phyloP scores from a whole-genome alignment of 2,113 vertebrate species.

The Oophaga pumilio region DNA sequence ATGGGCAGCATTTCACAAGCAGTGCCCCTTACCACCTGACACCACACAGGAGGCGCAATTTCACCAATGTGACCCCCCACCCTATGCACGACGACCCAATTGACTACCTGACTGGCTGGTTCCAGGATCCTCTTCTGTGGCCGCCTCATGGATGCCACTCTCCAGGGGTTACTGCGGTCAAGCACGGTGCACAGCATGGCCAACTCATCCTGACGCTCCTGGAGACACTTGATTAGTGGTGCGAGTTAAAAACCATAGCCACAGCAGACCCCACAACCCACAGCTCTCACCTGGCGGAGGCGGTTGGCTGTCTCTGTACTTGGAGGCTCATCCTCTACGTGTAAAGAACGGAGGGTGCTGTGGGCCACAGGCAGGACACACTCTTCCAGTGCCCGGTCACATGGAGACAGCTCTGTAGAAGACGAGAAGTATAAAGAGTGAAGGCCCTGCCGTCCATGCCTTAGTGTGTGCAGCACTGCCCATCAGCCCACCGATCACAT shows the following conservation, averaged over 20 bases:
- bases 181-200: constrained; percentile 48
- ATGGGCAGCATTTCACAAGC: background rate
- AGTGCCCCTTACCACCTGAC: background rate
- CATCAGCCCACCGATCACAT: too few species aligned
- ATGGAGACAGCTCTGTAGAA: background rate
- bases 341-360: background rate
- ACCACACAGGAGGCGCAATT: background rate
- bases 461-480: background rate
- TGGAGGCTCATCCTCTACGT: background rate
- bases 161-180: constrained; percentile 51
- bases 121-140: background rate
- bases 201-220: constrained; percentile 56
- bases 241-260: too few species aligned
- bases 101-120: background rate
- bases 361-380: background rate
- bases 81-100: background rate
- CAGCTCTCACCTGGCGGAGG: constrained; percentile 37
- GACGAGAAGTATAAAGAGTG: background rate
- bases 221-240: background rate
- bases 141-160: constrained; percentile 48
- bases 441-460: background rate
- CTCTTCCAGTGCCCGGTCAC: background rate
- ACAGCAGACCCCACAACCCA: background rate
- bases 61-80: background rate
- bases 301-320: constrained; percentile 35